These are phyloP conservation scores for Diadumene lineata DNA, from an alignment of 92 coral and sea anemone genomes.

Conservation along the genomic window DNA sequence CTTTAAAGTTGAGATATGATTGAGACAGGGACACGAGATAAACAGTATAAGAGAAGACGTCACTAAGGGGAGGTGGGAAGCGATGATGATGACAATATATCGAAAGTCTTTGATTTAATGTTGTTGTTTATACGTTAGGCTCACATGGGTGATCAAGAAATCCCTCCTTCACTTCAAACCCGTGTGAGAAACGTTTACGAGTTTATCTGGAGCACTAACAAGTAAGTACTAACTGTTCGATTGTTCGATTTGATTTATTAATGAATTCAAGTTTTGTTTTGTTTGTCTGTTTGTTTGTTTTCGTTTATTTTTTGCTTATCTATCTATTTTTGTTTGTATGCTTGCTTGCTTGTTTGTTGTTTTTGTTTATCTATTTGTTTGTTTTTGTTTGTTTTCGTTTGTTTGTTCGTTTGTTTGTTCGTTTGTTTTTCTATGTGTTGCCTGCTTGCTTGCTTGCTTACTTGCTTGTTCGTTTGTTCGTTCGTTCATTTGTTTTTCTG, in stretches of 20 bases:
- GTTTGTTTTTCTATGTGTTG: no score
- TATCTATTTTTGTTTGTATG: no score
- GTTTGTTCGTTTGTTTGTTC: background rate
- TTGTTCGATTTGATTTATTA: background rate
- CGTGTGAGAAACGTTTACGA: conserved; percentile 85
- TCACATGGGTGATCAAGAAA: conserved; percentile 73
- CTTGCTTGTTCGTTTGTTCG: no score
- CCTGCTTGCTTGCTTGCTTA: no score
- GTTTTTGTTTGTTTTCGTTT: background rate
- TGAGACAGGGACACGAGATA: no score
- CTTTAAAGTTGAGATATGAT: no score
- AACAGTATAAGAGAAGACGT: no score
- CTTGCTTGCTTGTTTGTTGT: no score
- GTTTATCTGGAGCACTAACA: conserved; percentile 72
- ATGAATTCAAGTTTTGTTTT: background rate
- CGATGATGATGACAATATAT: background rate
- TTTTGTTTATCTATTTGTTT: background rate
- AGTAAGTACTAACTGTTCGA: background rate
- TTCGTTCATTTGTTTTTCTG: background rate
- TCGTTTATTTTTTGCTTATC: no score
- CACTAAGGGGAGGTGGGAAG: background rate
- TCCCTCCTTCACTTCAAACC: conserved; percentile 57
- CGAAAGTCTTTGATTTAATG: background rate
- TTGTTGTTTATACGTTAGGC: conserved; percentile 36
- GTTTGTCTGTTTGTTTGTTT: no score